phyloP scores from a whole-genome alignment of 2,113 vertebrate species.

The Cyprinodon variegatus region DNA sequence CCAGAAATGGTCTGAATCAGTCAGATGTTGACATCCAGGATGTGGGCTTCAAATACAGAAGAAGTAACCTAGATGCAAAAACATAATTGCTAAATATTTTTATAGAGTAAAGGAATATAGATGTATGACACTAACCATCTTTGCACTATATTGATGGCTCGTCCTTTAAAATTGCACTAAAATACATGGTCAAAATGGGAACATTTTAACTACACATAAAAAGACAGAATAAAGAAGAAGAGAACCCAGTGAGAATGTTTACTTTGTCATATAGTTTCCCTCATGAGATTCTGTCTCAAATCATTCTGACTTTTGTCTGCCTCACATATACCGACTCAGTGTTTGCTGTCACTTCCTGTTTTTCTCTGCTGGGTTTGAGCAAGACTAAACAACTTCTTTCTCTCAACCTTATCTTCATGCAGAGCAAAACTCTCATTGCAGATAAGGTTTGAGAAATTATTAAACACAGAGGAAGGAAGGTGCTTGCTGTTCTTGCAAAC shows the following conservation, averaged over 20 bases:
- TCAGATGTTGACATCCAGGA: no score
- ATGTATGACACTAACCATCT: no score
- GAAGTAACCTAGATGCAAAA: no score
- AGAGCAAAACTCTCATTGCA: neutral
- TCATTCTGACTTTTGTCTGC: neutral
- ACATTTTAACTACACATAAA: neutral
- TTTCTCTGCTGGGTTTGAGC: constrained; percentile 9
- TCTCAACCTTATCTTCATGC: constrained; percentile 3
- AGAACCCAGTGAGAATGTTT: neutral
- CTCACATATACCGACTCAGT: neutral
- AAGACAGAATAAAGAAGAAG: no score
- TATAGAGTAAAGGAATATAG: no score
- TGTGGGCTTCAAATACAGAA: no score
- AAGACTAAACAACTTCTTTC: constrained; percentile 46
- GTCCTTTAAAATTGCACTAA: no score
- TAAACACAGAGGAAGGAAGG: neutral
- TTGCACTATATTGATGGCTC: no score
- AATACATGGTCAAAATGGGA: neutral
- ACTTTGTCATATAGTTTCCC: neutral
- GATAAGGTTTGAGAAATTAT: constrained; percentile 9
- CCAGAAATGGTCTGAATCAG: no score
- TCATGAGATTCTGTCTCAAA: neutral
- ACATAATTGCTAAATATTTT: no score
- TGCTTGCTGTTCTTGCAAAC: neutral
- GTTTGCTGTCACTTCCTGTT: constrained; percentile 60